phyloP scores from a whole-genome alignment of 1,140 invertebrate species.

The Trichonephila inaurata region DNA sequence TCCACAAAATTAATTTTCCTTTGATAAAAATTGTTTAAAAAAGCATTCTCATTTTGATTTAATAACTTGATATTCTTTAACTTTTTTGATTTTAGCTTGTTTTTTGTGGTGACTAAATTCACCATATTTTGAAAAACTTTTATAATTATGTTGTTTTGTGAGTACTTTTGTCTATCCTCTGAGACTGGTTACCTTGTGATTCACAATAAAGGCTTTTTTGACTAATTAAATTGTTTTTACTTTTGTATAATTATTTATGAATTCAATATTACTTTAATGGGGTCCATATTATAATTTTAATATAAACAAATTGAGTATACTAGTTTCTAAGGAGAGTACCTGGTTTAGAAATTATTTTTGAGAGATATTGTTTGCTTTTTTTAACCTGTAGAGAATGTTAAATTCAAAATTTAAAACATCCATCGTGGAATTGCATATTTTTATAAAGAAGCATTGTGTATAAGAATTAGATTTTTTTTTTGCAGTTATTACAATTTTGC shows the following conservation, averaged over 20 bases:
- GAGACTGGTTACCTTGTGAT: background rate
- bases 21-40: background rate
- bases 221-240: background rate
- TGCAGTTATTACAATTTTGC: no score
- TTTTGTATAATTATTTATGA: background rate
- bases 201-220: constrained; percentile 35
- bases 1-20: background rate
- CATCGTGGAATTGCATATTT: no score
- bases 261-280: background rate
- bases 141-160: background rate
- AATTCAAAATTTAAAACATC: no score
- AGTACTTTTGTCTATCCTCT: background rate
- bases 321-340: no score
- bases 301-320: no score
- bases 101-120: background rate
- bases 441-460: no score
- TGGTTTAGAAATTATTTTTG: no score
- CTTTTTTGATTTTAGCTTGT: background rate
- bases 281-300: no score
- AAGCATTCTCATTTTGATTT: background rate
- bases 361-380: no score
- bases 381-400: no score
- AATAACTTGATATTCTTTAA: background rate
- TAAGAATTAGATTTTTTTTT: no score
- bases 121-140: background rate